Evolutionary conservation across 2,113 vertebrate species (phyloP), one percentile per base, ranked within the genome.

Genomic region (Panthera leo): DNA sequence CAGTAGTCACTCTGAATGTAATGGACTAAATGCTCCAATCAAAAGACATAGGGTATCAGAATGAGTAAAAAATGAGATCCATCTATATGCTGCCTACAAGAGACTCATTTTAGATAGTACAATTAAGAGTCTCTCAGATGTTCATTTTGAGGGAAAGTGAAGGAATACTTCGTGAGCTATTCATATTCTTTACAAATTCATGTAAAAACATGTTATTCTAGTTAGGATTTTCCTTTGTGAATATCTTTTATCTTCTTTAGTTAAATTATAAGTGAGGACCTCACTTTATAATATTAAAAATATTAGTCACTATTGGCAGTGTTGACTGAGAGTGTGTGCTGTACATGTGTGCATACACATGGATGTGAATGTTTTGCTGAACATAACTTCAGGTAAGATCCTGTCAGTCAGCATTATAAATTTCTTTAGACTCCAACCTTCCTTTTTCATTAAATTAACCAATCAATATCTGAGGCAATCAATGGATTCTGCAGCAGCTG

Each of bases 401-500:
- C 88, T 95, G 39, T 95, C 84, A 78, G 82, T 97, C 97, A 98
- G 95, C 88, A 76, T 0, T 89, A 70, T 97, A 89, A 95, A 97
- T 98, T 97, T 98, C 42, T 94, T 98, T 89, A 63, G 94, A 96
- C 93, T 97, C 70, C 68, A 98, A 97, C 92, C 80, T 97, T 96
- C 0, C 1, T 7, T 91, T 95, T 98, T 97, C 97, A 98, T 98
- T 98, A 98, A 97, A 98, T 98, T 97, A 98, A 95, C 42, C 91
- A 97, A 88, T 98, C 71, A 45, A 97, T 98, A 89, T 48, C 93
- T 98, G 42, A 97, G 76, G 97, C n/a, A 29, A 98, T 98, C 98
- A 90, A 68, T 98, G 96, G 82, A 93, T 97, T 97, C 0, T 0
- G 89, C 76, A 95, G 86, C 86, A 98, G 95, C 80, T 97, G 95